Conservation (phyloP, 1,140 invertebrate genomes). For the Pseudomyrmex pallidus region DNA sequence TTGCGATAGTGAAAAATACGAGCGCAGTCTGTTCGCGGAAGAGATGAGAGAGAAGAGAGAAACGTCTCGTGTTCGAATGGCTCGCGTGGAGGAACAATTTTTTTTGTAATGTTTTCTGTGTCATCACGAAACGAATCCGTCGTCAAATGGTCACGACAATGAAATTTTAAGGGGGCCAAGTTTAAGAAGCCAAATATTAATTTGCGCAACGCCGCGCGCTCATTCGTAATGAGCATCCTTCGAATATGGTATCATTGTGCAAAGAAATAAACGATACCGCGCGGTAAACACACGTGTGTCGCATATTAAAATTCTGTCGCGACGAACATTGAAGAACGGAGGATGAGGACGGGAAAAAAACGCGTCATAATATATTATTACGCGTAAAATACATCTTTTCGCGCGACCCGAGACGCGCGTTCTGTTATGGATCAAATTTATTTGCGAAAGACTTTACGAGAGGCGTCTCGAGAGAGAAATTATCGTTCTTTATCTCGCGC, state of each 20-base stretch:
- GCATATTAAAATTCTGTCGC: slow-evolving; percentile 39
- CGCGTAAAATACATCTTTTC: no score
- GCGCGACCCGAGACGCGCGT: no score
- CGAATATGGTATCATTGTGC: slow-evolving; percentile 21
- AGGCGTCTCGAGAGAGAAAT: not conserved
- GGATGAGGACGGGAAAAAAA: no score
- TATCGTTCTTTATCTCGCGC: no score
- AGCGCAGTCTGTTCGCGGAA: no score
- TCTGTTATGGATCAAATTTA: not conserved
- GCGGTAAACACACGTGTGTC: slow-evolving; percentile 20
- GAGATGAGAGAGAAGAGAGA: no score
- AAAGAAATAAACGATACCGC: slow-evolving; percentile 30
- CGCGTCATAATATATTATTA: no score
- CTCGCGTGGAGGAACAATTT: not conserved
- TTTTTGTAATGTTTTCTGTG: not conserved
- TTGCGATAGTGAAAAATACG: no score
- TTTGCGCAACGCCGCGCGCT: not conserved
- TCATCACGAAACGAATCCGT: not conserved
- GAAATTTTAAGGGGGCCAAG: not conserved
- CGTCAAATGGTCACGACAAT: not conserved
- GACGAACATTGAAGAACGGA: not conserved
- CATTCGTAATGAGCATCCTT: slow-evolving; percentile 11
- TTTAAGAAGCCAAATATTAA: slow-evolving; percentile 9
- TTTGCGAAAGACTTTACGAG: no score
- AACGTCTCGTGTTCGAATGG: no score